phyloP scores from a whole-genome alignment of 2,113 vertebrate species.

The Aepyceros melampus region DNA sequence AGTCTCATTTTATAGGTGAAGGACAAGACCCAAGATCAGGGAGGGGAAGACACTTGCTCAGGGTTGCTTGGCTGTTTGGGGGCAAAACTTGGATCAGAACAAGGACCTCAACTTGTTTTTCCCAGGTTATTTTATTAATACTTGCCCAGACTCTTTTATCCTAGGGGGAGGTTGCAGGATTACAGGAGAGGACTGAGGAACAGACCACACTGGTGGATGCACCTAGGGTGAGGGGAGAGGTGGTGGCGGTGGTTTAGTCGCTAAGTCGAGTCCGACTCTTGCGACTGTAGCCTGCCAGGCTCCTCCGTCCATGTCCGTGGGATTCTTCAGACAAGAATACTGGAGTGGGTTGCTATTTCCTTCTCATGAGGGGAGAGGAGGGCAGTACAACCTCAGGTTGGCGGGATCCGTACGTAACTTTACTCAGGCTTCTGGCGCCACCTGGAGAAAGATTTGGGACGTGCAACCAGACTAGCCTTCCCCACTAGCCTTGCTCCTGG shows the following conservation, averaged over 20 bases:
- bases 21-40: not conserved
- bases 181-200: not conserved
- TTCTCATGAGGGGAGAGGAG: not conserved
- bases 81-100: not conserved
- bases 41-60: not conserved
- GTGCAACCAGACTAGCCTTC: not conserved
- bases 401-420: not conserved
- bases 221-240: rapidly evolving
- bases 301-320: not conserved
- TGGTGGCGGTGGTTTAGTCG: not conserved
- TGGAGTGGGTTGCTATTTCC: not conserved
- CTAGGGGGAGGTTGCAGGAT: not conserved
- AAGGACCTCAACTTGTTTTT: not conserved
- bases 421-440: not conserved
- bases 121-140: not conserved
- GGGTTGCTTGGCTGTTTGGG: not conserved
- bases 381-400: rapidly evolving
- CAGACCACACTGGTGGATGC: not conserved
- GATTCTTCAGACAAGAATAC: not conserved
- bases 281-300: not conserved
- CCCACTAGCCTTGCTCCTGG: rapidly evolving
- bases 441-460: not conserved
- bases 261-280: not conserved
- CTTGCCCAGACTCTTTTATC: not conserved
- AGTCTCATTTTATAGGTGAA: not conserved